phyloP scores from a whole-genome alignment of 2,797 vertebrate species.

The Agapornis canus region DNA sequence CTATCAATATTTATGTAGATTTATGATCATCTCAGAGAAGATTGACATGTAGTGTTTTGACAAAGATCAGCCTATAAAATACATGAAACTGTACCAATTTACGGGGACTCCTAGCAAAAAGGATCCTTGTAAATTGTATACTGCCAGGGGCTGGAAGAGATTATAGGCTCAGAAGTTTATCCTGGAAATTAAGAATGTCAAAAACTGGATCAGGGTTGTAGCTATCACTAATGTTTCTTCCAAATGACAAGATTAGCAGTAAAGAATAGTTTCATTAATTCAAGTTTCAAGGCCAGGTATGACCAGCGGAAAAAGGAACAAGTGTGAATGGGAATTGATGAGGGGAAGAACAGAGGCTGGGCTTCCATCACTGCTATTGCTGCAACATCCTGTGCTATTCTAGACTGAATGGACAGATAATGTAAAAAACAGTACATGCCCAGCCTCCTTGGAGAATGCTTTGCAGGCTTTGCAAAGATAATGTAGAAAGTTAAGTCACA shows the following conservation, averaged over 20 bases:
- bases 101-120: neutral
- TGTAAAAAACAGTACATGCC: neutral
- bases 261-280: neutral
- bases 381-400: neutral
- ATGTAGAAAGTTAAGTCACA: neutral
- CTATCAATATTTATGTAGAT: slow-evolving; percentile 3
- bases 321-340: neutral
- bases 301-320: neutral
- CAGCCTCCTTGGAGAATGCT: neutral
- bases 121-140: neutral
- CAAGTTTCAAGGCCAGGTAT: neutral
- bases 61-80: neutral
- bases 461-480: neutral
- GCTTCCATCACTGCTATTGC: neutral
- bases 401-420: neutral
- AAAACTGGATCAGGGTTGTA: neutral
- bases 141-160: neutral
- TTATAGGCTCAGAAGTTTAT: neutral
- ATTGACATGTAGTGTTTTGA: neutral
- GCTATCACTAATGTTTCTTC: neutral
- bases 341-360: neutral
- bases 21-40: neutral
- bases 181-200: slow-evolving; percentile 29
- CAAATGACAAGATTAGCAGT: slow-evolving; percentile 10
- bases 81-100: neutral